Conservation (phyloP, 2,888 invertebrate species). For the Epinotia bilunana region DNA sequence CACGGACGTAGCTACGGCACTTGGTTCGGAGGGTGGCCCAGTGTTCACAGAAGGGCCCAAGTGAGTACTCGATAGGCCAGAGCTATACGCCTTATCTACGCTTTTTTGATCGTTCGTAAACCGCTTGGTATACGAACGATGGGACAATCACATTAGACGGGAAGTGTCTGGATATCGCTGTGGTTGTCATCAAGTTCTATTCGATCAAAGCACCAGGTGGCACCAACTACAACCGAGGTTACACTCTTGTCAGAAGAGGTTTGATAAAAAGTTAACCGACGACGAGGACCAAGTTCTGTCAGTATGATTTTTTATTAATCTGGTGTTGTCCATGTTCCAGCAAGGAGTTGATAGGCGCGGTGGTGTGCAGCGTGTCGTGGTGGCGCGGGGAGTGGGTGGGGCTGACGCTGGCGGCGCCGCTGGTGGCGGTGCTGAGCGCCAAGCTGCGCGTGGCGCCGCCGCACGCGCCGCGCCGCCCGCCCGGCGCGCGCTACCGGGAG, state of each 20-base stretch:
- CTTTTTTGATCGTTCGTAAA: too few species aligned
- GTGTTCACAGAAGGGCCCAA: constrained; percentile 77
- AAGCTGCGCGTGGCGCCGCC: constrained; percentile 71
- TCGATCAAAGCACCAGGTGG: too few species aligned
- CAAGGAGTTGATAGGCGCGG: constrained; percentile 77
- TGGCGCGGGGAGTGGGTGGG: constrained; percentile 87
- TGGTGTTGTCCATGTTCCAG: constrained; percentile 50
- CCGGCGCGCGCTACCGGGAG: constrained; percentile 53
- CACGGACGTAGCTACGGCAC: constrained; percentile 84
- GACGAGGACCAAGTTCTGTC: too few species aligned
- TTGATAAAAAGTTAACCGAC: too few species aligned
- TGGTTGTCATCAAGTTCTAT: too few species aligned
- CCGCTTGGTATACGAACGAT: too few species aligned
- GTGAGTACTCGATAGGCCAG: constrained; percentile 55
- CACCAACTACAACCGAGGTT: too few species aligned
- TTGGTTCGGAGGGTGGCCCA: constrained; percentile 86
- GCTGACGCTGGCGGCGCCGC: constrained; percentile 83
- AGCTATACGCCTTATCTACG: too few species aligned
- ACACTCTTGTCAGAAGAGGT: too few species aligned
- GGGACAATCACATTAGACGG: too few species aligned
- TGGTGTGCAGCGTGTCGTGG: constrained; percentile 85
- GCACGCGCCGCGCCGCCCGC: constrained; percentile 49
- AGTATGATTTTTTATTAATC: not conserved
- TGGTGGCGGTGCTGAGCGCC: constrained; percentile 75
- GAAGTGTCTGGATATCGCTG: too few species aligned